Evolutionary conservation across 2,888 invertebrate genomes (phyloP), one percentile per base, ranked within the genome.

Genomic region (Agriopis aurantiaria): DNA sequence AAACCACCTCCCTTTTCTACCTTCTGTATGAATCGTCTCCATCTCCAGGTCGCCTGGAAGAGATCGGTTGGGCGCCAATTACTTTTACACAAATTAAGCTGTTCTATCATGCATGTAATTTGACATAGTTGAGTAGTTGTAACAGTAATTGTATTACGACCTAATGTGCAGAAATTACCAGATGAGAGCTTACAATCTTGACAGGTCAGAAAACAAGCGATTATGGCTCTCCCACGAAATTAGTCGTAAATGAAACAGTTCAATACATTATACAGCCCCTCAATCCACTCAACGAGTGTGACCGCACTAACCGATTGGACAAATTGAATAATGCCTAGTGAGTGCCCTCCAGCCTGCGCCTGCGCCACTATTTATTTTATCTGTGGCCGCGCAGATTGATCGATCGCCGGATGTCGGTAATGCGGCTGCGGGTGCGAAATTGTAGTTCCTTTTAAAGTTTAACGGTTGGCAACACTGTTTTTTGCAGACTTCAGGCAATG

Each of bases 341-440:
- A 68, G 72, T 70, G 63, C 68, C 68, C 60, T 64, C 62, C 62
- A 59, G 58, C 59, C 48, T 67, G 77, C 49, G 12, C 33, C 46
- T 59, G 58, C 3, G 60, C 33, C 40, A 60, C 46, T 58, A 3
- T 43, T 3, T 56, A 14, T 41, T 56, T 56, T 43, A 56, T 56
- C 73, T 82, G 82, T 80, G 82, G 77, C 71, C 72, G 82, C 86
- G 88, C 89, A 88, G 87, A 88, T 89, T 91, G 91, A 91, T 91
- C 87, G 90, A 90, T 89, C 80, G 80, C 90, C 87, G 91, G 91
- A 92, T 86, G 82, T 80, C 78, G 82, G 76, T 82, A 85, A 87
- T 79, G 46, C 65, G 58, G 65, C 71, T 78, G 79, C 74, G 75
- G 78, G 78, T 75, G 82, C 80, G 72, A 79, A 82, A 82, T 85